phyloP scores from a whole-genome alignment of 2,113 vertebrate species.

The Neolamprologus cancellatus region DNA sequence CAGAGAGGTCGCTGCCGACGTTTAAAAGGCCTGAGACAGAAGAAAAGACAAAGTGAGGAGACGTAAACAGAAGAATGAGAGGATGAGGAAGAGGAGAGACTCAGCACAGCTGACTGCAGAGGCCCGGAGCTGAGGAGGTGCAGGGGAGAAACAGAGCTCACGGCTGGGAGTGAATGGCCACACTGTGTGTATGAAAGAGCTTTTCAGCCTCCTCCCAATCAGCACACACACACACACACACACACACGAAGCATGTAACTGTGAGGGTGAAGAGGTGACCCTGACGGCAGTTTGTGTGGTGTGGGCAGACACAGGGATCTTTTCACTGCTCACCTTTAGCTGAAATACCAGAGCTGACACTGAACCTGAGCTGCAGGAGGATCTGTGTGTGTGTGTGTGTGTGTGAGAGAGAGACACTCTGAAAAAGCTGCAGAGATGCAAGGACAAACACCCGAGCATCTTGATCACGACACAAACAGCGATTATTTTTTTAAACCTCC shows the following conservation, averaged over 20 bases:
- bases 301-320: constrained; percentile 24
- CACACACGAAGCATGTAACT: not conserved
- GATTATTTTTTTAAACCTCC: not conserved
- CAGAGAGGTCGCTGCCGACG: not conserved
- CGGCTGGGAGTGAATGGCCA: constrained; percentile 5
- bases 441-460: not conserved
- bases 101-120: not conserved
- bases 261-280: not conserved
- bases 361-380: not conserved
- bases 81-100: not conserved
- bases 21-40: rapidly evolving
- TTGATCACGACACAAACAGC: not conserved
- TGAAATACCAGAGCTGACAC: constrained; percentile 14
- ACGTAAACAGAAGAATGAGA: not conserved
- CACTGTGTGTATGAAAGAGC: constrained; percentile 43
- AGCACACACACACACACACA: not conserved
- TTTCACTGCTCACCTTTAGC: constrained; percentile 25
- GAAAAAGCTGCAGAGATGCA: not conserved
- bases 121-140: not conserved
- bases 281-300: not conserved
- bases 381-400: not conserved
- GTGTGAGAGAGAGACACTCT: not conserved
- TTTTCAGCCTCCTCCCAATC: constrained; percentile 19
- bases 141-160: not conserved
- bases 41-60: not conserved